phyloP scores from a whole-genome alignment of 2,888 invertebrate species.

The Idaea biselata region DNA sequence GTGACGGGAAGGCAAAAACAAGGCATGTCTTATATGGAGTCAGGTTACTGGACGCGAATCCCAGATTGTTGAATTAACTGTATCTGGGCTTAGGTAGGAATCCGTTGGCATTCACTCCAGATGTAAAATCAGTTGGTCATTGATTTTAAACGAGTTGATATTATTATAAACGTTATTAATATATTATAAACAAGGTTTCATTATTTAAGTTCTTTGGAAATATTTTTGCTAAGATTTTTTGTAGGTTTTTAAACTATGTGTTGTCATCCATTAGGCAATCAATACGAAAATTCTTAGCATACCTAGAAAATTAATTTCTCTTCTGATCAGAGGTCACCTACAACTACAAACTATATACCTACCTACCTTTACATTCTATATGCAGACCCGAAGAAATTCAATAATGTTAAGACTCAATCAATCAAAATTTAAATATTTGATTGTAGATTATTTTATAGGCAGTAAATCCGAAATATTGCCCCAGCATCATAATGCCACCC shows the following conservation, averaged over 20 bases:
- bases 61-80: conserved; percentile 71
- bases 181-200: not conserved
- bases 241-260: not conserved
- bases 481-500: not conserved
- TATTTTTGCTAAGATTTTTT: not conserved
- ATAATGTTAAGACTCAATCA: not conserved
- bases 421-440: not conserved
- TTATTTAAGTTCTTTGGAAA: not conserved
- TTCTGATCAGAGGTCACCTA: not conserved
- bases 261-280: not conserved
- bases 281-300: not conserved
- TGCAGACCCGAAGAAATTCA: not conserved
- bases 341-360: not conserved
- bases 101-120: conserved; percentile 40
- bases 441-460: conserved; percentile 5
- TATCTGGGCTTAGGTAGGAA: conserved; percentile 48
- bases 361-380: not conserved
- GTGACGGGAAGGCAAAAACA: conserved; percentile 71
- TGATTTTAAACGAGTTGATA: conserved; percentile 33
- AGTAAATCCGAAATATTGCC: not conserved
- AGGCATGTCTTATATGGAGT: conserved; percentile 62
- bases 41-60: conserved; percentile 32
- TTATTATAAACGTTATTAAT: conserved; percentile 8
- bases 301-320: not conserved
- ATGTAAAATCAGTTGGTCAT: conserved; percentile 40